Base-by-base conservation (phyloP, 2,888 invertebrate genomes). In the Drosophila meridionalis region DNA sequence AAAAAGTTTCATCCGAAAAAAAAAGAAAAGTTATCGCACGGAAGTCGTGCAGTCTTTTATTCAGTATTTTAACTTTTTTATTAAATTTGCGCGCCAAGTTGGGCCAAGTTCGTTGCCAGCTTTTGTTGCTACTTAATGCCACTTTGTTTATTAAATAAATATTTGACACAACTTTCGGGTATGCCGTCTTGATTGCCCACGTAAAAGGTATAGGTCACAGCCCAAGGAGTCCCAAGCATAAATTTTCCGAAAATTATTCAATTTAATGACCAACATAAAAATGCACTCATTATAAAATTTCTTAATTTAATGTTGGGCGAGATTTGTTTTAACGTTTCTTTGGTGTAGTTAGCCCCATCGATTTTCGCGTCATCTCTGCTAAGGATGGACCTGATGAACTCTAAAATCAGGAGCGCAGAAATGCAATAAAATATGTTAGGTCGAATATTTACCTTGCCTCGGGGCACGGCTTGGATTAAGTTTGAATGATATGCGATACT, bases 131-230 rank as follows among this genome's bases (percentile, higher is more conserved):
- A 38, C 67, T 73, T 83, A 86, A 77, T 72, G 82, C 74, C 62
- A 73, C 64, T 76, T 74, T 86, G 88, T 81, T 86, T 86, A 88
- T 86, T 86, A 86, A 86, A 86, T 83, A 86, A 86, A 86, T 86
- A 88, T 86, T 81, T 80, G 75, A 52, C 50, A 70, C 70, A 87
- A 87, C 86, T 87, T 87, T 75, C 68, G 38, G 60, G 76, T 63
- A 43, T 34, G 42, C 57, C 45, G 58, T 53, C 69, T 60, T 78
- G 68, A 79, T 83, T 66, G 69, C 62, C 67, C 53, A 30, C 55
- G 12, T 48, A 20, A 70, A 76, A 62, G 62, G 69, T 66, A 40
- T 32, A 65, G 66, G 58, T 67, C 55, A 43, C 50, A 55, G 26
- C 38, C 43, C n/a, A 9, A 62, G 26, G 55, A 72, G 34, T 42